These are phyloP conservation scores for Teleogryllus oceanicus DNA, from an alignment of 2,888 invertebrate species.

Conservation along the genomic window DNA sequence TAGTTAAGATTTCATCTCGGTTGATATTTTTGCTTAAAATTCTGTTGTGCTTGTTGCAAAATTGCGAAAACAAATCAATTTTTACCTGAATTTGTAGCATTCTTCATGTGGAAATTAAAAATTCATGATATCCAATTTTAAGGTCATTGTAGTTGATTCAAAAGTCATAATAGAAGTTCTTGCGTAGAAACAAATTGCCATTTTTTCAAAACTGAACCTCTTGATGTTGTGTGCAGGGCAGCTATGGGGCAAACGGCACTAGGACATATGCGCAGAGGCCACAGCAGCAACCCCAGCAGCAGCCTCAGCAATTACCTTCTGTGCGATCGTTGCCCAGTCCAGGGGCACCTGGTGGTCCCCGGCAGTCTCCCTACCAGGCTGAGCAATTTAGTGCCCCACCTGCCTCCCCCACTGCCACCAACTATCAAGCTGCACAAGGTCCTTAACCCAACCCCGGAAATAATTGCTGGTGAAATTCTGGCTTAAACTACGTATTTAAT, in stretches of 20 bases:
- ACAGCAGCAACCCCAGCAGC: slow-evolving; percentile 36
- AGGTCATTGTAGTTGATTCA: no score
- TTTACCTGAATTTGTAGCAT: no score
- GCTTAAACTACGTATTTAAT: no score
- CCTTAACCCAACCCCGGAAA: no score
- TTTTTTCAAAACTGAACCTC: background rate
- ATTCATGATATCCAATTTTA: no score
- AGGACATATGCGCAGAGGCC: slow-evolving; percentile 35
- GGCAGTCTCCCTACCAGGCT: slow-evolving; percentile 56
- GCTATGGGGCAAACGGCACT: slow-evolving; percentile 19
- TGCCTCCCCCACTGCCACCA: slow-evolving; percentile 53
- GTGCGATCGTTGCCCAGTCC: slow-evolving; percentile 53
- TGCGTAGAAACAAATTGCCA: no score
- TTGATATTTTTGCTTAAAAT: no score
- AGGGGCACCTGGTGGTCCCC: slow-evolving; percentile 47
- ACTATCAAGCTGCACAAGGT: slow-evolving; percentile 46
- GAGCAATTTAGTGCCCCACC: slow-evolving; percentile 52
- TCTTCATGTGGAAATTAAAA: no score
- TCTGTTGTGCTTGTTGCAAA: no score
- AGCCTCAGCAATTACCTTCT: slow-evolving; percentile 36
- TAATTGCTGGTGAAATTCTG: background rate
- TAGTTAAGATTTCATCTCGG: no score
- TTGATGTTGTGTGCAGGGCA: slow-evolving; percentile 21
- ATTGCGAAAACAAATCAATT: no score
- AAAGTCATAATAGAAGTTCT: no score